Evolutionary conservation across 1,140 invertebrate species (phyloP), one percentile per base, ranked within the genome.

Genomic region (Plectus sambesii): DNA sequence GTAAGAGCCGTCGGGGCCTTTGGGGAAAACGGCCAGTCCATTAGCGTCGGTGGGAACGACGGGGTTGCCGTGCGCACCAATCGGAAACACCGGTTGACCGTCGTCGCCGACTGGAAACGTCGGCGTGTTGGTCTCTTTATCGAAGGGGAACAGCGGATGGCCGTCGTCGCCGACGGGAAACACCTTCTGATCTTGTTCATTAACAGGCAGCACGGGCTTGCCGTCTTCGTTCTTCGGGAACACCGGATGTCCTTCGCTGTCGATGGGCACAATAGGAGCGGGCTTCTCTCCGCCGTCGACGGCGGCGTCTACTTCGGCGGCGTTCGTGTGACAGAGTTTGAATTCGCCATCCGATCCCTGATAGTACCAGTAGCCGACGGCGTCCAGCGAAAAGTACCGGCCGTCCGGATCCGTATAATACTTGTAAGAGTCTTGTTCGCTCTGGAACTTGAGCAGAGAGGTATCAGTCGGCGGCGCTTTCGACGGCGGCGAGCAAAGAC

Each of bases 71-170:
- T 56, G 36, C 15, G 42, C 52, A 30, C 55, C 60, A 4, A 53
- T 29, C 12, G 56, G 56, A 25, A 58, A 58, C 17, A 58, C 44
- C 8, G 57, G 49, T 24, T 58, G 52, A 6, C 60, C 56, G 3
- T 49, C 49, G 35, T 58, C 56, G 30, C 60, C 56, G 29, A 56
- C 49, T 8, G 51, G 51, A 44, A 53, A 56, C 19, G 51, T 53
- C 51, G 49, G 56, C 36, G 29, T 20, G 23, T 30, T 48, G 23
- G 53, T 58, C 41, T 22, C 30, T 15, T 39, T 36, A 19, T 58
- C 56, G 26, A 47, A 60, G n/a, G 56, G 56, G 15, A 58, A 58
- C 17, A 58, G 42, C 3, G 56, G 56, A 3, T n/a, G 19, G 15
- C 35, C 39, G 9, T 41, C 29, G 2, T 59, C 51, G 39, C 60